Evolutionary conservation across 2,113 vertebrate genomes (phyloP), one percentile per base, ranked within the genome.

Genomic region (Camelus bactrianus): DNA sequence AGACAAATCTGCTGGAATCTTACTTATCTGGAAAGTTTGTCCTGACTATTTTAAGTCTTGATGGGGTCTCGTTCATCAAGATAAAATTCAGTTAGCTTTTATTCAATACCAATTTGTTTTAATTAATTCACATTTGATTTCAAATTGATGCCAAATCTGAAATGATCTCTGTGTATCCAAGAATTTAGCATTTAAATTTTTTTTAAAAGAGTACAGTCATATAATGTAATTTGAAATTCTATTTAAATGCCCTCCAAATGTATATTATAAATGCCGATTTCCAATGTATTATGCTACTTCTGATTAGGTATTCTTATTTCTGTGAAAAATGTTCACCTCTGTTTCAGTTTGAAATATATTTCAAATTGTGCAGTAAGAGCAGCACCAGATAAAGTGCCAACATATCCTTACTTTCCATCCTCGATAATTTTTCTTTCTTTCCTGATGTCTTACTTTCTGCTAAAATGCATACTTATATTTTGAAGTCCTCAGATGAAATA

Each of bases 401-500:
- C 30, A 24, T 50, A 11, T 30, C 19, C 24, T 93, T 35, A 75
- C 30, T 62, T 91, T 82, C n/a, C 24, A 50, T 58, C 46, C 81
- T 52, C 30, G 30, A 75, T 81, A 19, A 8, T 77, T 67, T 48
- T 35, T 42, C 38, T 92, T 58, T 62, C 56, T 80, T 91, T 75
- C 26, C 11, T 72, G 19, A 35, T 79, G 19, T 91, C 91, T 94
- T 96, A 54, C 20, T 89, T 93, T 70, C 38, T 90, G 17, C 15
- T 94, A 94, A 87, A 94, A 89, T 82, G 13, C 10, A 48, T 76
- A 67, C 65, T 88, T 89, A 65, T 6, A 54, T 56, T 77, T 93
- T 94, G 42, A 94, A 91, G 58, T 79, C 91, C 89, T 96, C 52
- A 89, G 67, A 86, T 72, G 64, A 89, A 95, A 94, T 92, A 81